A percentile compares a stretch with the other conserved stretches of the same genome.
Evolutionary conservation across 2,888 invertebrate species (phyloP).

Genomic region (Timandra comae): DNA sequence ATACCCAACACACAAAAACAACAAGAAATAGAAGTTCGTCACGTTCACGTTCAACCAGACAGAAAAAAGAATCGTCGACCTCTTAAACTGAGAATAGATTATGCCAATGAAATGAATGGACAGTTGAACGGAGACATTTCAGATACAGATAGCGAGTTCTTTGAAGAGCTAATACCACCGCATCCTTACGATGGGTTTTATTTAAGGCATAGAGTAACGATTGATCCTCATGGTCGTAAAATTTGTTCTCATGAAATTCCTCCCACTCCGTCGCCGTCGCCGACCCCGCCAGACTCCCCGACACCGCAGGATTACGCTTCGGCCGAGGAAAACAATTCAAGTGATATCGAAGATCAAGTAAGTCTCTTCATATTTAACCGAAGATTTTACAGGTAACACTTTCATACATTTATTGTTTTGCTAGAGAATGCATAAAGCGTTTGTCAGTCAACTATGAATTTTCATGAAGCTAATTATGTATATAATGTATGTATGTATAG

Average conservation of each 20-base stretch:
- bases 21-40: constrained; percentile 33
- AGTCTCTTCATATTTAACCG: constrained; percentile 30
- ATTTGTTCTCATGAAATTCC: constrained; percentile 65
- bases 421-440: constrained; percentile 11
- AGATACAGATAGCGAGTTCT: constrained; percentile 43
- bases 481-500: no score
- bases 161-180: constrained; percentile 56
- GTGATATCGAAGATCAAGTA: constrained; percentile 48
- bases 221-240: constrained; percentile 59
- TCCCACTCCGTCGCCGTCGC: constrained; percentile 44
- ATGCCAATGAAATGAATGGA: constrained; percentile 17
- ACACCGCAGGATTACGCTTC: constrained; percentile 30
- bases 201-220: constrained; percentile 55
- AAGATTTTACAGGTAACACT: constrained; percentile 19
- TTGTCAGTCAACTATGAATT: constrained; percentile 22
- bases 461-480: no score
- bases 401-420: constrained; percentile 7
- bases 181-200: constrained; percentile 72
- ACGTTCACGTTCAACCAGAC: constrained; percentile 39
- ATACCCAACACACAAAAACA: constrained; percentile 9
- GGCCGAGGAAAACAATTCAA: constrained; percentile 30
- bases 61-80: constrained; percentile 25
- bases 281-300: constrained; percentile 40
- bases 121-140: constrained; percentile 44
- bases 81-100: constrained; percentile 26